Evolutionary conservation across 2,797 vertebrate genomes (phyloP), one percentile per base, ranked within the genome.

Genomic region (Philypnodon macrostomus): DNA sequence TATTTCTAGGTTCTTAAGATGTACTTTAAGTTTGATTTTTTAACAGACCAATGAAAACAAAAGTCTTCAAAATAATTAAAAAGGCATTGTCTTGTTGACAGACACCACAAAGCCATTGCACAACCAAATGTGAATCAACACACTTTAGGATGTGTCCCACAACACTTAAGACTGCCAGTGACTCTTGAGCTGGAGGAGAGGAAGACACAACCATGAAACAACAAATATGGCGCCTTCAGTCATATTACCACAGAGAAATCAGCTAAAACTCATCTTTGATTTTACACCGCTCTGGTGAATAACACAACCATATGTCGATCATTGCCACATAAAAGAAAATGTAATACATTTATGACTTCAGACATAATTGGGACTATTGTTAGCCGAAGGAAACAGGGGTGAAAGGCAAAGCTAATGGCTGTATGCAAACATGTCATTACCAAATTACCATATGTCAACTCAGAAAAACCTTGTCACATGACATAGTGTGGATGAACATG

Each of bases 381-480:
- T 85, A 81, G 86, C 83, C 81, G 70, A 77, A 74, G 77, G 83
- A 86, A 86, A 88, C 73, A 62, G 61, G 57, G 84, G 84, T 83
- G 79, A 86, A 85, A 86, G 78, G 77, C 81, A 83, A 78, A 67
- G 77, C 79, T 84, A 86, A 85, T 81, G 83, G 80, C 83, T 83
- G 77, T 84, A 85, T 80, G 80, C 80, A 84, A 86, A 85, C 85
- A 87, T 75, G 64, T 82, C 80, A 85, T 89, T 85, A 84, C 68
- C 59, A 77, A 86, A 87, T 89, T 84, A 89, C 78, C 86, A 86
- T 85, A 85, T 79, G 86, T 86, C 85, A 85, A 79, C 80, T 75
- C 63, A 59, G 61, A 87, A 81, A 75, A 81, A 84, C 73, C 82
- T 75, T 80, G 85, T 86, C 83, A 89, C 75, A 84, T 78, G 73